phyloP scores from a whole-genome alignment of 2,888 invertebrate genomes.

The Amphimallon solstitiale region DNA sequence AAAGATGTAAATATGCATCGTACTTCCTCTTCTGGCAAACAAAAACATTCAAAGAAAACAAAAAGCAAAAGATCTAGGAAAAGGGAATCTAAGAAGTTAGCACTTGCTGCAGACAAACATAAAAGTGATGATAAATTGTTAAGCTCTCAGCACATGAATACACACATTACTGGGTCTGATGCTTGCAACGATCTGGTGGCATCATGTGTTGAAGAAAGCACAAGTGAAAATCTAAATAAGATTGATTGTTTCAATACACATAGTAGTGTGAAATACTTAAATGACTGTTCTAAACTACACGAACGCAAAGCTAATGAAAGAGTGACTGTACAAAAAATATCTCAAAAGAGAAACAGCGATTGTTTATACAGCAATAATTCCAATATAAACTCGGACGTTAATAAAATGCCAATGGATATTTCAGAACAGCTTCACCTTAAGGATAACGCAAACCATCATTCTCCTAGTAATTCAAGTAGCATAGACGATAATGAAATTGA shows the following conservation, averaged over 20 bases:
- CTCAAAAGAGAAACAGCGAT: constrained; percentile 9
- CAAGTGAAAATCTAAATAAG: background rate
- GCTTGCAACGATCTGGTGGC: no score
- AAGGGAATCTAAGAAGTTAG: background rate
- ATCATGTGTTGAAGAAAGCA: no score
- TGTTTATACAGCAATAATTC: background rate
- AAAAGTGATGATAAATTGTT: background rate
- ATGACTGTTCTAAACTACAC: constrained; percentile 3
- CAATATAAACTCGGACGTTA: background rate
- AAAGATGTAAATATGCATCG: background rate
- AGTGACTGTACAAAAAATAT: constrained; percentile 4
- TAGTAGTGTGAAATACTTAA: constrained; percentile 24
- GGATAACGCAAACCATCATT: background rate
- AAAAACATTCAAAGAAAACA: background rate
- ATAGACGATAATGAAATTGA: constrained; percentile 13
- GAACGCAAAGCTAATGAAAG: constrained; percentile 13
- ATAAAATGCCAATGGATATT: background rate
- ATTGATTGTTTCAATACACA: constrained; percentile 10
- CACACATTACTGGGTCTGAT: no score
- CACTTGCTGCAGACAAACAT: background rate
- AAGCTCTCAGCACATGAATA: background rate
- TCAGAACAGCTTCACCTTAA: background rate
- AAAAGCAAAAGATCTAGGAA: background rate
- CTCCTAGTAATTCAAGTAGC: background rate
- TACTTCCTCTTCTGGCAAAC: background rate